phyloP scores from a whole-genome alignment of 23 tunicate species.

The Styela clava region DNA sequence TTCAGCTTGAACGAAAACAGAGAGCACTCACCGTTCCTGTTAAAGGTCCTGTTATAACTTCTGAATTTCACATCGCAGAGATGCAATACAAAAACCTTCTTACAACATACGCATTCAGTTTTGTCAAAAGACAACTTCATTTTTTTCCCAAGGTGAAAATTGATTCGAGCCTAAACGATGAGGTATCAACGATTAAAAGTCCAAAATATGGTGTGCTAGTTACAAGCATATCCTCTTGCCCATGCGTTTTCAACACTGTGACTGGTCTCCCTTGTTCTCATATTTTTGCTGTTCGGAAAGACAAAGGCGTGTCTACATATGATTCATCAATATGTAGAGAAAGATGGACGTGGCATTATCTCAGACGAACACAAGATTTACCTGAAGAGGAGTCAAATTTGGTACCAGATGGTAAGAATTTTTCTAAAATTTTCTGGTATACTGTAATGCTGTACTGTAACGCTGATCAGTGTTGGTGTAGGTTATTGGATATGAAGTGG shows the following conservation, averaged over 20 bases:
- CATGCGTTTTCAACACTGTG: constrained; percentile 23
- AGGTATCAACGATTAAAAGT: background rate
- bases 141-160: constrained; percentile 8
- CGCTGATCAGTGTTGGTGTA: too few species aligned
- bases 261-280: constrained; percentile 33
- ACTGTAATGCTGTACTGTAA: too few species aligned
- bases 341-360: constrained; percentile 14
- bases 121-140: constrained; percentile 11
- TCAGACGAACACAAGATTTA: background rate
- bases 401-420: constrained; percentile 26
- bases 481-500: too few species aligned
- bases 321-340: background rate
- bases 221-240: constrained; percentile 2
- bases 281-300: constrained; percentile 20
- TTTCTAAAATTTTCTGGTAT: too few species aligned
- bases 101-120: constrained; percentile 6
- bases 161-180: background rate
- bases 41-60: constrained; percentile 19
- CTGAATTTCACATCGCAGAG: constrained; percentile 13
- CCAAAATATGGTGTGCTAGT: constrained; percentile 4
- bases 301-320: background rate
- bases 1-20: constrained; percentile 8
- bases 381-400: background rate
- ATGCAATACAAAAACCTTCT: constrained; percentile 12
- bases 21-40: constrained; percentile 4